These are phyloP conservation scores for Bufotes viridis DNA, from an alignment of 2,797 vertebrate species.

Conservation along the genomic window DNA sequence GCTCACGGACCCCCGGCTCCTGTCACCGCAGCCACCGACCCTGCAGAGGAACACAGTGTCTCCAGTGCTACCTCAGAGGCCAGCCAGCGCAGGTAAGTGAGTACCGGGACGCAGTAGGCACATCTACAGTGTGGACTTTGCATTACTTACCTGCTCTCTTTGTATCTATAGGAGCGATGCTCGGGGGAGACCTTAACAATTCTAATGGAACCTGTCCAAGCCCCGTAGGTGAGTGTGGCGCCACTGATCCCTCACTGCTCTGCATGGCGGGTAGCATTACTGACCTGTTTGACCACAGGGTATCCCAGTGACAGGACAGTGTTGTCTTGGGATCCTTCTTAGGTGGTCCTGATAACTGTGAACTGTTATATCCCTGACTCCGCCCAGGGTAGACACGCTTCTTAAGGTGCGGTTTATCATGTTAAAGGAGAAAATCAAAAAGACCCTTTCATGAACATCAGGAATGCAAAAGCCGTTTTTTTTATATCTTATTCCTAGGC, in stretches of 20 bases:
- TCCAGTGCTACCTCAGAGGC: slow-evolving; percentile 92
- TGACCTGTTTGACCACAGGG: not conserved
- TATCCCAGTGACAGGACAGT: not conserved
- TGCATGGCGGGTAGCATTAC: not conserved
- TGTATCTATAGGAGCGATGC: slow-evolving; percentile 82
- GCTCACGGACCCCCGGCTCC: slow-evolving; percentile 91
- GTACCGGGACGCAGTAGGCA: not conserved
- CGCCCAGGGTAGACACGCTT: not conserved
- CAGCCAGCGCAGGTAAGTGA: slow-evolving; percentile 88
- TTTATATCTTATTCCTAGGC: not conserved
- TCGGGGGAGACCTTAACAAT: slow-evolving; percentile 91
- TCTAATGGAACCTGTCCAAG: slow-evolving; percentile 93
- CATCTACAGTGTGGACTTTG: not conserved
- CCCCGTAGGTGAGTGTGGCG: slow-evolving; percentile 87
- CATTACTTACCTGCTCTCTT: slow-evolving; percentile 12
- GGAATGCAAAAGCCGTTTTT: not conserved
- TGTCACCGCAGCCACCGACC: slow-evolving; percentile 90
- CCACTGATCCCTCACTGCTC: not conserved
- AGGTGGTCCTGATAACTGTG: slow-evolving; percentile 22
- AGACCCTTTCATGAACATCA: not conserved
- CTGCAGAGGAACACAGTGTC: slow-evolving; percentile 93
- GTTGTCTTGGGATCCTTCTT: not conserved
- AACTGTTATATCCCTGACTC: not conserved
- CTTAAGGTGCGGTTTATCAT: not conserved
- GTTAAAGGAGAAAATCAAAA: not conserved